Conservation (phyloP, 2,113 vertebrate species). For the Cephalopterus ornatus region DNA sequence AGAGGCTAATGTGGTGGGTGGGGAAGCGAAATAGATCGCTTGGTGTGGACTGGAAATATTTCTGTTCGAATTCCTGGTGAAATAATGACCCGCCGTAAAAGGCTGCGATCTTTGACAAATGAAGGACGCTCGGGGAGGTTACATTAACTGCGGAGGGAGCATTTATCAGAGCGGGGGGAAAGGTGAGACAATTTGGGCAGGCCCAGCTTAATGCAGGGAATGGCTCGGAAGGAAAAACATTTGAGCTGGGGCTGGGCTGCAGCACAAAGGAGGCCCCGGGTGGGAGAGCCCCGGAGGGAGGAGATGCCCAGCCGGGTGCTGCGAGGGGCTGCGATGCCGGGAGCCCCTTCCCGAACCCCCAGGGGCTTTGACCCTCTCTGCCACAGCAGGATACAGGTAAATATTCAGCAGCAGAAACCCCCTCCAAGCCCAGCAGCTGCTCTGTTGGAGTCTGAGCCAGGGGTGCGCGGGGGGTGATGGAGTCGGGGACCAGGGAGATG, state of each 20-base stretch:
- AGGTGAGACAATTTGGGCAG: conserved; percentile 7
- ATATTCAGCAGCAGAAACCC: neutral
- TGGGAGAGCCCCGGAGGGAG: neutral
- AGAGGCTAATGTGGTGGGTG: conserved; percentile 89
- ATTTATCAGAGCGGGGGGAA: neutral
- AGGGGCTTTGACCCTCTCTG: neutral
- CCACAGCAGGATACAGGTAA: neutral
- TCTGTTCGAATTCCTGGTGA: conserved; percentile 52
- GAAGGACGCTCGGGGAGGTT: conserved; percentile 56
- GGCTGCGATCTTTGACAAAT: conserved; percentile 65
- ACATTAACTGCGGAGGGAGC: conserved; percentile 26
- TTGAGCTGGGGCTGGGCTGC: neutral
- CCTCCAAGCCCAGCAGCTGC: neutral
- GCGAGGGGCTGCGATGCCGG: too few species aligned
- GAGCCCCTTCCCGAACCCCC: fast-evolving
- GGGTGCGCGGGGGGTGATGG: neutral
- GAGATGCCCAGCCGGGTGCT: neutral
- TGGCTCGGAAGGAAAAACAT: neutral
- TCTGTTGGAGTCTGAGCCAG: neutral
- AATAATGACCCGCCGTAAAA: conserved; percentile 66
- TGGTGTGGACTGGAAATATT: conserved; percentile 74
- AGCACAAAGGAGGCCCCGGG: neutral
- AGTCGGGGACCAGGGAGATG: neutral
- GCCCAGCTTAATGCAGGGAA: neutral
- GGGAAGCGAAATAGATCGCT: conserved; percentile 79